phyloP scores from a whole-genome alignment of 2,797 vertebrate genomes.

The Gambelia wislizenii region DNA sequence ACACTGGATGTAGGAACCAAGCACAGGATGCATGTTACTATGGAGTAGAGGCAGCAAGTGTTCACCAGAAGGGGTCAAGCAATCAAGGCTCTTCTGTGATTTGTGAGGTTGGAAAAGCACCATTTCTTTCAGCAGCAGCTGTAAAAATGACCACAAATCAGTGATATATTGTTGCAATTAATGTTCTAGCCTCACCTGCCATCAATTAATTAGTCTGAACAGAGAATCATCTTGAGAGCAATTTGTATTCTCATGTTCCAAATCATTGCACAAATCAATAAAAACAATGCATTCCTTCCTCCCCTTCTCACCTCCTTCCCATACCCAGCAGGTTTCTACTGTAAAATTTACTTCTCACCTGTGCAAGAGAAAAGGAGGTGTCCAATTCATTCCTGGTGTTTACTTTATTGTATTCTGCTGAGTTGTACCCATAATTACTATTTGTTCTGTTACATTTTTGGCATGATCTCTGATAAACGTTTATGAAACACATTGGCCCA shows the following conservation, averaged over 20 bases:
- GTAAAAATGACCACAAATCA: slow-evolving; percentile 47
- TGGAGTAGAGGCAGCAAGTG: background rate
- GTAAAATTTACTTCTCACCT: slow-evolving; percentile 19
- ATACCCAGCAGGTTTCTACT: slow-evolving; percentile 8
- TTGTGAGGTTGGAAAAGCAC: slow-evolving; percentile 14
- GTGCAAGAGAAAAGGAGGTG: background rate
- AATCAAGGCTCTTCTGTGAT: background rate
- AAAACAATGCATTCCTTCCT: slow-evolving; percentile 37
- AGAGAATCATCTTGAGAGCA: slow-evolving; percentile 41
- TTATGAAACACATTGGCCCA: background rate
- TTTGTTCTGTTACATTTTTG: background rate
- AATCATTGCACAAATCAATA: slow-evolving; percentile 24
- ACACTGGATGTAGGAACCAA: background rate
- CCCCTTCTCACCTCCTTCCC: background rate
- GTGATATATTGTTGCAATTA: slow-evolving; percentile 63
- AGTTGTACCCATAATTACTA: background rate
- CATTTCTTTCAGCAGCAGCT: slow-evolving; percentile 2
- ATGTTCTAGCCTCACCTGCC: slow-evolving; percentile 45
- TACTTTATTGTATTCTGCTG: background rate
- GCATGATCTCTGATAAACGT: background rate
- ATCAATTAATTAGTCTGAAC: slow-evolving; percentile 59
- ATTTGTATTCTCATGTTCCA: slow-evolving; percentile 48
- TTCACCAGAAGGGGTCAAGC: background rate
- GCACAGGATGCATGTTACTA: background rate
- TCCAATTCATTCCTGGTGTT: background rate